A percentile compares a stretch with the other conserved stretches of the same genome.
These are phyloP conservation scores for Apodemia mormo DNA, from an alignment of 2,888 invertebrate genomes.

Conservation along the genomic window DNA sequence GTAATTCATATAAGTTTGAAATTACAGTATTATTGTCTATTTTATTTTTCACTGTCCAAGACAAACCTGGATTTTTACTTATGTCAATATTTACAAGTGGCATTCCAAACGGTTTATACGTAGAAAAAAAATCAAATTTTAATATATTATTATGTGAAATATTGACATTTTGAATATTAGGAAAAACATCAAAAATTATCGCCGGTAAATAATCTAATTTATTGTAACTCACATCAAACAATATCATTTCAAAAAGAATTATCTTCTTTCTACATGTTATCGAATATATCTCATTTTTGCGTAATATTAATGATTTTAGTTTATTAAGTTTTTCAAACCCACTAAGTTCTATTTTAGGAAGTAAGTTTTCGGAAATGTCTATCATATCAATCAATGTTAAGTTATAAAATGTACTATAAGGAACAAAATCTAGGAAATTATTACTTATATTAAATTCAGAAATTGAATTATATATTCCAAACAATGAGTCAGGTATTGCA, in stretches of 20 bases:
- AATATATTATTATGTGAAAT: conserved; percentile 69
- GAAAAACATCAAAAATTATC: conserved; percentile 66
- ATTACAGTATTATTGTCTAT: conserved; percentile 61
- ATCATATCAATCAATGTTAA: conserved; percentile 87
- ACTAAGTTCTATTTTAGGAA: conserved; percentile 87
- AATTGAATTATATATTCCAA: conserved; percentile 85
- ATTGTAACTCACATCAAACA: conserved; percentile 69
- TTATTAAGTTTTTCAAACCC: conserved; percentile 64
- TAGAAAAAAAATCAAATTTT: conserved; percentile 62
- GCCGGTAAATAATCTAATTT: conserved; percentile 59
- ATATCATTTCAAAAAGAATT: conserved; percentile 57
- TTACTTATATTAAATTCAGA: conserved; percentile 88
- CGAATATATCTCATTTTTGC: conserved; percentile 69
- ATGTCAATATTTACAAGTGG: conserved; percentile 68
- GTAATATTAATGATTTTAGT: conserved; percentile 63
- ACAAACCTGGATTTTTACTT: conserved; percentile 65
- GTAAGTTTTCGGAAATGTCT: conserved; percentile 85
- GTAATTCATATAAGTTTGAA: conserved; percentile 68
- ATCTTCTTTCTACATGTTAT: conserved; percentile 63
- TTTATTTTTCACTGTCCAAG: conserved; percentile 57
- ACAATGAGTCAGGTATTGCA: conserved; percentile 84
- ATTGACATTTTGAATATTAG: conserved; percentile 69
- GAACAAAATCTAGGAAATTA: conserved; percentile 88
- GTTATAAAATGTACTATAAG: conserved; percentile 89
- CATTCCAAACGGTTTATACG: conserved; percentile 53